Evolutionary conservation across 2,113 vertebrate genomes (phyloP), one percentile per base, ranked within the genome.

Genomic region (Phalacrocorax brasilianus): DNA sequence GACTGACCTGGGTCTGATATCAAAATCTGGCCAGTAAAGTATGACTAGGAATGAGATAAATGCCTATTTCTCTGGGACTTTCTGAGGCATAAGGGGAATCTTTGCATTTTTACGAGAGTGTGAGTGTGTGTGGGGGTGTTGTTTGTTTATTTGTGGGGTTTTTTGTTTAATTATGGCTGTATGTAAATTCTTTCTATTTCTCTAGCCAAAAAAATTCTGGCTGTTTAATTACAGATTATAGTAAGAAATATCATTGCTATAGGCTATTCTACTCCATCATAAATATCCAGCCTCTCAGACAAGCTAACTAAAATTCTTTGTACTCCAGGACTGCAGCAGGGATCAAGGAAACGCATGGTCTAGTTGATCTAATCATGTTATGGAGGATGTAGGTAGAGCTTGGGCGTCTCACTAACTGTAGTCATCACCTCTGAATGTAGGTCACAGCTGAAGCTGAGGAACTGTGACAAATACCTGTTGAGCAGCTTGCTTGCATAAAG

Each of bases 401-500:
- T 44, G 38, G 18, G 6, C 30, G 40, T 53, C 30, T 85, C 47
- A 26, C 7, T 40, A 4, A 44, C 8, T 24, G 61, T 27, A 77
- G 52, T 30, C 61, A 58, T 35, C 61, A 49, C 40, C 11, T 77
- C 58, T 66, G 42, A 59, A 72, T 14, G 17, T 26, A n/a, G 4
- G 17, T 70, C 28, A 82, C 33, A 59, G 32, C 24, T 68, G n/a
- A 79, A 58, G 35, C 38, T 35, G 58, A 58, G 35, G 67, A 80
- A 63, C 4, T 14, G 67, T 1, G 3, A 50, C 33, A 72, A 24
- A 42, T 10, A n/a, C 1, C 1, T 24, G 7, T 8, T 50, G n/a
- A 88, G n/a, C 26, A 47, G 13, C n/a, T 65, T 50, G 6, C 2
- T 7, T n/a, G 16, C 20, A 68, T 44, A 44, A 38, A 79, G 52